A percentile compares a stretch with the other conserved stretches of the same genome.
These are phyloP conservation scores for Aphidius gifuensis DNA, from an alignment of 1,140 invertebrate species.

Conservation along the genomic window DNA sequence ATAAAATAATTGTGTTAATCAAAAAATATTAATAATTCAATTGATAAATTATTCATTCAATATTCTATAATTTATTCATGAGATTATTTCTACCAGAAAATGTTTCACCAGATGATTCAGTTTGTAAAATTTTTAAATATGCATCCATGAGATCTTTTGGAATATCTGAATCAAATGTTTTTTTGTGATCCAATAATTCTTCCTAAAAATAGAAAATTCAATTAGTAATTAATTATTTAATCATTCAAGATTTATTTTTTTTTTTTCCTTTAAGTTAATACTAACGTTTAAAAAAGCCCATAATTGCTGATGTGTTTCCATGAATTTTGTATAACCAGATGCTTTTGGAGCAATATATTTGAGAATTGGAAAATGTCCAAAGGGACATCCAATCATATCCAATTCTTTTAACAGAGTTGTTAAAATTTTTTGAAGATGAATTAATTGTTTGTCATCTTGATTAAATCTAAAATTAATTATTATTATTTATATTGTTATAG, in stretches of 20 bases:
- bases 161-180: slow-evolving; percentile 60
- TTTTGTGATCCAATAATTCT: slow-evolving; percentile 73
- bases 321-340: slow-evolving; percentile 73
- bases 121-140: slow-evolving; percentile 68
- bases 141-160: slow-evolving; percentile 83
- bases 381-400: slow-evolving; percentile 74
- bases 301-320: slow-evolving; percentile 66
- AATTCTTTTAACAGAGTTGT: slow-evolving; percentile 68
- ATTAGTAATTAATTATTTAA: slow-evolving; percentile 6
- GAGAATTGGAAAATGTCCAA: slow-evolving; percentile 76
- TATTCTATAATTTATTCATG: slow-evolving; percentile 9
- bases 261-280: slow-evolving; percentile 5
- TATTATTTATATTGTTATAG: neutral
- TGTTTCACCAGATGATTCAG: slow-evolving; percentile 41
- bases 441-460: slow-evolving; percentile 64
- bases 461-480: slow-evolving; percentile 18
- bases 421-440: slow-evolving; percentile 65
- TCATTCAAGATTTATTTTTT: neutral
- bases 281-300: slow-evolving; percentile 66
- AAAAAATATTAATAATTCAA: neutral
- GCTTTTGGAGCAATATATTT: slow-evolving; percentile 69
- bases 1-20: neutral
- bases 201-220: slow-evolving; percentile 44
- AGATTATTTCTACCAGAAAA: slow-evolving; percentile 45
- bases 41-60: slow-evolving; percentile 8